Conservation (phyloP, 2,797 vertebrate species). For the Hyperoplus immaculatus region DNA sequence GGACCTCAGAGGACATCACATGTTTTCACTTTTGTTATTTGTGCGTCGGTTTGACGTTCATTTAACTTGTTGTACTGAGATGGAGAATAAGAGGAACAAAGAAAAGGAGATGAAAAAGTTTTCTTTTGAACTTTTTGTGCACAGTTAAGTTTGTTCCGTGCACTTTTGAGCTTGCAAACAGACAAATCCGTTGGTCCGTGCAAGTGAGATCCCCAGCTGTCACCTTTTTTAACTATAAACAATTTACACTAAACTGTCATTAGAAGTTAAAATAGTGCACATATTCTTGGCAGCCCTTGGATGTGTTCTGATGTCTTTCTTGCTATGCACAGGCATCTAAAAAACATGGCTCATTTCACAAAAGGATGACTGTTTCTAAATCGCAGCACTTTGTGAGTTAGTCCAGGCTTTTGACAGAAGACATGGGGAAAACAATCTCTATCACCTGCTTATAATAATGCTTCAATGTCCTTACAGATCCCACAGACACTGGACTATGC, state of each 20-base stretch:
- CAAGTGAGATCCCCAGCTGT: not conserved
- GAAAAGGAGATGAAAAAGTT: not conserved
- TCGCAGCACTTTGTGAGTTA: not conserved
- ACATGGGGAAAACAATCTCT: not conserved
- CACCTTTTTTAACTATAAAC: not conserved
- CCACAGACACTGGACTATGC: too few species aligned
- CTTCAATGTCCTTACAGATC: not conserved
- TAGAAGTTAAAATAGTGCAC: not conserved
- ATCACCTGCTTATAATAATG: not conserved
- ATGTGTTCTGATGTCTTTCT: not conserved
- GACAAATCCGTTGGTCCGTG: not conserved
- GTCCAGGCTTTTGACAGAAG: not conserved
- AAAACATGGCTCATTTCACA: not conserved
- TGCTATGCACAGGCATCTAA: not conserved
- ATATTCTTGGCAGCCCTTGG: not conserved
- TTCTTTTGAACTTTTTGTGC: too few species aligned
- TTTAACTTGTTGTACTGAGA: not conserved
- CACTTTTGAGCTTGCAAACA: not conserved
- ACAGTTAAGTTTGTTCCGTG: not conserved
- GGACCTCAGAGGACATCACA: not conserved
- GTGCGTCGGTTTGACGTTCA: not conserved
- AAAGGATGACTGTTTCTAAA: not conserved
- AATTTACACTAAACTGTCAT: not conserved
- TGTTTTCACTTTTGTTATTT: not conserved
- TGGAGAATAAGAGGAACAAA: not conserved